A percentile compares a stretch with the other conserved stretches of the same genome.
Evolutionary conservation across 2,888 invertebrate species (phyloP).

Genomic region (Orgyia antiqua): DNA sequence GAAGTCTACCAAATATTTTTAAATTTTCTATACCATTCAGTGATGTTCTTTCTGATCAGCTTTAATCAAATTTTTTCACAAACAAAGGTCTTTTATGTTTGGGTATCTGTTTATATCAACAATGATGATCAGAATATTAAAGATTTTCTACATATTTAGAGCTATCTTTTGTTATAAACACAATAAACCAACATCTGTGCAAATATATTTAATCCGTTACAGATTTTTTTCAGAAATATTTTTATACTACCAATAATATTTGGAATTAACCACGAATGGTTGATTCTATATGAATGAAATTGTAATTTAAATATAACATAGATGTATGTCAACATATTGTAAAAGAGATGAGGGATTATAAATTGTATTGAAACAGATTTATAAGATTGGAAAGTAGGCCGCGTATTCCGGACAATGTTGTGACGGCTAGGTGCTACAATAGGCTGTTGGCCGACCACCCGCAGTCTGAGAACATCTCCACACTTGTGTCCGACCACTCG

Average conservation of each 20-base stretch:
- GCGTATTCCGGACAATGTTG: constrained; percentile 36
- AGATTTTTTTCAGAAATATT: not conserved
- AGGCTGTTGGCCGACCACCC: constrained; percentile 52
- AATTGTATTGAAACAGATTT: constrained; percentile 15
- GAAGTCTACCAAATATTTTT: too few species aligned
- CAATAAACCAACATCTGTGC: not conserved
- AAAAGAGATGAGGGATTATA: constrained; percentile 11
- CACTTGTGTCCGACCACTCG: constrained; percentile 49
- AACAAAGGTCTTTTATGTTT: too few species aligned
- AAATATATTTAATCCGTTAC: not conserved
- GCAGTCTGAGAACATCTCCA: constrained; percentile 40
- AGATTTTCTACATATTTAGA: too few species aligned
- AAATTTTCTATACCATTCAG: too few species aligned
- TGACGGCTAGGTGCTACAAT: constrained; percentile 50
- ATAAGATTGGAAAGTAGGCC: constrained; percentile 25
- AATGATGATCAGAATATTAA: too few species aligned
- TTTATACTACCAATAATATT: not conserved
- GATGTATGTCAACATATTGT: constrained; percentile 14
- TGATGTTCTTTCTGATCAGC: too few species aligned
- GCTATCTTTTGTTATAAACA: too few species aligned
- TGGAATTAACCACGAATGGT: not conserved
- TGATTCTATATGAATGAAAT: not conserved
- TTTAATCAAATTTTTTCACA: too few species aligned
- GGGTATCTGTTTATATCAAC: too few species aligned
- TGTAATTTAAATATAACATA: constrained; percentile 7